Percentiles rank a stretch among this genome's conserved stretches.
Conservation (phyloP, 2,888 invertebrate genomes). For the Scrobipalpa costella region DNA sequence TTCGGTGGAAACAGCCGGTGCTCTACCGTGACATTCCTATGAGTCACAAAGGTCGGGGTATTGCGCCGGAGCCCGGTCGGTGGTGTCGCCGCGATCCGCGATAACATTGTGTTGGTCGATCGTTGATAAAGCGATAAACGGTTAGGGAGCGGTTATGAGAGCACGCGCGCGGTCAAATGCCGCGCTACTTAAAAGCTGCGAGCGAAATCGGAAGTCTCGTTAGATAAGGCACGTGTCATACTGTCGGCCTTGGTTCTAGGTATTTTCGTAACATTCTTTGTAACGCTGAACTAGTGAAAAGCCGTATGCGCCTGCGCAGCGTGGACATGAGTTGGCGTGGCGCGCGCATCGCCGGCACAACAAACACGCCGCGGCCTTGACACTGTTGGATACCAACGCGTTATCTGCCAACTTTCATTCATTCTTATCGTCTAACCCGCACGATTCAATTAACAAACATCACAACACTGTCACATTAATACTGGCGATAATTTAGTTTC, state of each 20-base stretch:
- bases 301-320: constrained; percentile 31
- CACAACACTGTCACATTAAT: constrained; percentile 12
- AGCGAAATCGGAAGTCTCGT: constrained; percentile 1
- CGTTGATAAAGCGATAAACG: constrained; percentile 54
- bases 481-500: constrained; percentile 4
- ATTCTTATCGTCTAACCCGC: constrained; percentile 37
- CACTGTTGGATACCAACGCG: constrained; percentile 54
- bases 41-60: constrained; percentile 35
- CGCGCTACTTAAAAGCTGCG: constrained; percentile 12
- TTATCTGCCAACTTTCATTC: constrained; percentile 69
- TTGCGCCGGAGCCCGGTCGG: constrained; percentile 37
- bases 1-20: constrained; percentile 36
- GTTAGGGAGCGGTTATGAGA: constrained; percentile 22
- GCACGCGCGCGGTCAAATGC: constrained; percentile 26
- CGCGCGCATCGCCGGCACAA: constrained; percentile 31
- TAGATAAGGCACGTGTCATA: constrained; percentile 7
- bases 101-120: constrained; percentile 60
- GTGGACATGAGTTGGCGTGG: constrained; percentile 35
- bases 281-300: neutral
- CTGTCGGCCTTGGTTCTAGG: constrained; percentile 5
- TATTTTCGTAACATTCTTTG: constrained; percentile 19
- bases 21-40: constrained; percentile 40
- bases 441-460: constrained; percentile 12
- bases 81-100: constrained; percentile 42
- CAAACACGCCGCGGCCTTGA: constrained; percentile 53